Conservation (phyloP, 2,888 invertebrate species). For the Plagodis dolabraria region DNA sequence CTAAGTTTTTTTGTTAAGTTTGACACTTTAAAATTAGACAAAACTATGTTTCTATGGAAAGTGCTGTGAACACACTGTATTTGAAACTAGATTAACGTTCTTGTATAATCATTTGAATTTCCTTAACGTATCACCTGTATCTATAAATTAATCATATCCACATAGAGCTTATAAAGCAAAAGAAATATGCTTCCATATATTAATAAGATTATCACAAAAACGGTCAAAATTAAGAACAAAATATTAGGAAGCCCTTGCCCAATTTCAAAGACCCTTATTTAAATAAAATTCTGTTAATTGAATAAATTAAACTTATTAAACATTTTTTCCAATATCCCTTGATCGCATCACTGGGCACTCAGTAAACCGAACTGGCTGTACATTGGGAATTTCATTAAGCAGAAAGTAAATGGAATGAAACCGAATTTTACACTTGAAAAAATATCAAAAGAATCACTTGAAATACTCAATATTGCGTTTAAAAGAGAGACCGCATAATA, state of each 20-base stretch:
- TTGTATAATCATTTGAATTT: no score
- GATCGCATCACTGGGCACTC: slow-evolving; percentile 30
- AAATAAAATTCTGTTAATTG: slow-evolving; percentile 45
- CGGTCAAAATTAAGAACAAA: background rate
- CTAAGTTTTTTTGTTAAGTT: no score
- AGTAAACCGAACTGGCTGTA: slow-evolving; percentile 50
- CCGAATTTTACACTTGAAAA: slow-evolving; percentile 74
- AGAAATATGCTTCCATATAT: no score
- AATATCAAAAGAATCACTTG: slow-evolving; percentile 70
- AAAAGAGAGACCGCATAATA: slow-evolving; percentile 70
- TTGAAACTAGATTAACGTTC: no score
- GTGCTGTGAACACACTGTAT: no score
- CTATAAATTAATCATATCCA: no score
- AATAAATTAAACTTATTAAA: slow-evolving; percentile 62
- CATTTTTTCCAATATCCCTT: slow-evolving; percentile 42
- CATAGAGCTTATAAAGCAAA: no score
- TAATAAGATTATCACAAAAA: no score
- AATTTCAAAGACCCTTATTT: slow-evolving; percentile 20
- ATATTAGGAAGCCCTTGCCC: background rate
- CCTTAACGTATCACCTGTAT: no score
- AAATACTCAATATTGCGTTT: slow-evolving; percentile 70
- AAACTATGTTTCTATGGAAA: no score
- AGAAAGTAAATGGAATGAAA: slow-evolving; percentile 71
- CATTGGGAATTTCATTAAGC: slow-evolving; percentile 72
- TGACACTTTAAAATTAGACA: no score